Evolutionary conservation across 2,888 invertebrate genomes (phyloP).

Genomic region (Orthosia incerta): DNA sequence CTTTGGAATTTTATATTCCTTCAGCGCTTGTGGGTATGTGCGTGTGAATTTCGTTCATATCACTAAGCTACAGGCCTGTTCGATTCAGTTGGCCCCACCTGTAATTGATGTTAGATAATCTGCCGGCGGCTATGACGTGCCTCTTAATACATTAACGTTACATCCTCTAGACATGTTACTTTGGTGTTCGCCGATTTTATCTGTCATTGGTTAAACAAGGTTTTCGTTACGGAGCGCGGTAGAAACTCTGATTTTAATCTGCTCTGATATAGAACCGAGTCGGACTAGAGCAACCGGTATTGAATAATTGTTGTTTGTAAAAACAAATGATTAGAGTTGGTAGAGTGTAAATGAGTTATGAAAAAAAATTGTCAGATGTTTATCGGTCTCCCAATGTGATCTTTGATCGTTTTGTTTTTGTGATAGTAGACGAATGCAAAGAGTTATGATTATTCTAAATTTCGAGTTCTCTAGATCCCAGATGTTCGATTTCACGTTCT

Average conservation of each 20-base stretch:
- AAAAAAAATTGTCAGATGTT: conserved; percentile 1
- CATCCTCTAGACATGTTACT: conserved; percentile 65
- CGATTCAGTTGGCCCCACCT: conserved; percentile 67
- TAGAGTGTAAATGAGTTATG: conserved; percentile 11
- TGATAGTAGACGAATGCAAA: neutral
- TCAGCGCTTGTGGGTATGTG: neutral
- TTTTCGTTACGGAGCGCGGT: conserved; percentile 63
- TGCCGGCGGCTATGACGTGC: conserved; percentile 65
- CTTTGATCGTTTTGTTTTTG: neutral
- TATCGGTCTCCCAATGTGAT: conserved; percentile 7
- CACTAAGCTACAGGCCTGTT: conserved; percentile 60
- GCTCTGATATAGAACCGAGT: conserved; percentile 45
- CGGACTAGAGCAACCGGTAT: conserved; percentile 46
- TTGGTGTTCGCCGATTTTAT: conserved; percentile 69
- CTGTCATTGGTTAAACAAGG: conserved; percentile 68
- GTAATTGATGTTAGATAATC: conserved; percentile 71
- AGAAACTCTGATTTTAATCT: conserved; percentile 61
- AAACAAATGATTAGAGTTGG: conserved; percentile 31
- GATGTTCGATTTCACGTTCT: neutral
- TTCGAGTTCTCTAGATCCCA: neutral
- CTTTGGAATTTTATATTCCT: neutral
- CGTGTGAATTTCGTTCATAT: conserved; percentile 9
- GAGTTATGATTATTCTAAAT: neutral
- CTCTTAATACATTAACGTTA: conserved; percentile 66
- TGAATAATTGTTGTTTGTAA: conserved; percentile 44